A percentile compares a stretch with the other conserved stretches of the same genome.
Evolutionary conservation across 2,113 vertebrate genomes (phyloP).

Genomic region (Diadophis punctatus): DNA sequence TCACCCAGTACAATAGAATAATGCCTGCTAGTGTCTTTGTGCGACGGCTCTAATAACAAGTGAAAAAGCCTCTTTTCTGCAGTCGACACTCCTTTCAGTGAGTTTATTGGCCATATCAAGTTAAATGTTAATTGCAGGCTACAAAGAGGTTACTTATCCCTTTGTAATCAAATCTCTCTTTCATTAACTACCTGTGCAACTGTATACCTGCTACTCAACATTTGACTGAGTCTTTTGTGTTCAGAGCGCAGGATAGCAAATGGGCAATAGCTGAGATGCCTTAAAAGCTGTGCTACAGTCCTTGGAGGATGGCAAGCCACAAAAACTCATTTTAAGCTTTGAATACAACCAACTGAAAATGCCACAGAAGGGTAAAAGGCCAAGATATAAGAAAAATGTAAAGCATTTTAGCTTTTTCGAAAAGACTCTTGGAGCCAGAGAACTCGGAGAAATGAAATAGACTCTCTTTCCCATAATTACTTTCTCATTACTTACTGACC

Average conservation of each 20-base stretch:
- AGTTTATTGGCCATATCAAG: slow-evolving; percentile 58
- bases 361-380: slow-evolving; percentile 12
- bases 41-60: slow-evolving; percentile 36
- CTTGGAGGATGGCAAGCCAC: neutral
- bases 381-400: slow-evolving; percentile 26
- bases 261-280: slow-evolving; percentile 2
- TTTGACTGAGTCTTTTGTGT: slow-evolving; percentile 53
- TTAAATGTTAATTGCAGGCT: slow-evolving; percentile 66
- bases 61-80: slow-evolving; percentile 48
- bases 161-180: slow-evolving; percentile 67
- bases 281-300: neutral
- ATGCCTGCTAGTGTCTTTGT: slow-evolving; percentile 11
- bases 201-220: slow-evolving; percentile 48
- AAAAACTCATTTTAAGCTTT: neutral
- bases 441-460: slow-evolving; percentile 60
- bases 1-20: slow-evolving; percentile 27
- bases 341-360: slow-evolving; percentile 13
- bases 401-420: slow-evolving; percentile 40
- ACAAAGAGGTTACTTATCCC: slow-evolving; percentile 61
- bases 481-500: slow-evolving; percentile 66
- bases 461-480: slow-evolving; percentile 55
- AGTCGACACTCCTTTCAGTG: slow-evolving; percentile 44
- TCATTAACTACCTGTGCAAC: slow-evolving; percentile 61
- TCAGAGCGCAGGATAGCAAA: slow-evolving; percentile 35
- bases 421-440: slow-evolving; percentile 53